A percentile compares a stretch with the other conserved stretches of the same genome.
Conservation (phyloP, 2,113 vertebrate genomes). For the Isurus oxyrinchus region DNA sequence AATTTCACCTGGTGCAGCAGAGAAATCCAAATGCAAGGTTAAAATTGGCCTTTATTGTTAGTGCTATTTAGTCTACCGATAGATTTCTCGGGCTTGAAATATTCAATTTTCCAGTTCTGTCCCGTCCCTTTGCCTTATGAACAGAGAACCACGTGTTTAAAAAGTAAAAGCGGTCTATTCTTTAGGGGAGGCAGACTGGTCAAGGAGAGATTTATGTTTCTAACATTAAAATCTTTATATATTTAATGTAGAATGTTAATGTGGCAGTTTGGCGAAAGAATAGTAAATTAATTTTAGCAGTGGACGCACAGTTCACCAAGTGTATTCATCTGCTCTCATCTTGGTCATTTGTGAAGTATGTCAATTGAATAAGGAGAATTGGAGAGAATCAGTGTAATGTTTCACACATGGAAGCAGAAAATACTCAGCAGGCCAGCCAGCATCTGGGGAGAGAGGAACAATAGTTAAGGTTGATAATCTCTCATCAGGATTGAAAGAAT, state of each 20-base stretch:
- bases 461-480: not conserved
- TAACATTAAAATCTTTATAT: not conserved
- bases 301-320: not conserved
- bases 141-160: not conserved
- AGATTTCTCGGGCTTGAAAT: not conserved
- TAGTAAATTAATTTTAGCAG: conserved; percentile 16
- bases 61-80: not conserved
- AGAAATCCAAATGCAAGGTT: not conserved
- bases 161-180: not conserved
- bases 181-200: not conserved
- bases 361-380: not conserved
- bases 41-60: not conserved
- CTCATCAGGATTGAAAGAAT: not conserved
- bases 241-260: not conserved
- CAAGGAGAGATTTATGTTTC: not conserved
- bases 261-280: not conserved
- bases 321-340: not conserved
- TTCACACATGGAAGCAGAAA: not conserved
- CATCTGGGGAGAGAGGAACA: not conserved
- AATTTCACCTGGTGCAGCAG: not conserved
- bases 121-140: not conserved
- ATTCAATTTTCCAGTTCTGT: not conserved
- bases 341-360: not conserved
- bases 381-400: not conserved
- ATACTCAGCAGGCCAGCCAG: not conserved